Evolutionary conservation across 2,888 invertebrate genomes (phyloP).

Genomic region (Rhorus exstirpatorius): DNA sequence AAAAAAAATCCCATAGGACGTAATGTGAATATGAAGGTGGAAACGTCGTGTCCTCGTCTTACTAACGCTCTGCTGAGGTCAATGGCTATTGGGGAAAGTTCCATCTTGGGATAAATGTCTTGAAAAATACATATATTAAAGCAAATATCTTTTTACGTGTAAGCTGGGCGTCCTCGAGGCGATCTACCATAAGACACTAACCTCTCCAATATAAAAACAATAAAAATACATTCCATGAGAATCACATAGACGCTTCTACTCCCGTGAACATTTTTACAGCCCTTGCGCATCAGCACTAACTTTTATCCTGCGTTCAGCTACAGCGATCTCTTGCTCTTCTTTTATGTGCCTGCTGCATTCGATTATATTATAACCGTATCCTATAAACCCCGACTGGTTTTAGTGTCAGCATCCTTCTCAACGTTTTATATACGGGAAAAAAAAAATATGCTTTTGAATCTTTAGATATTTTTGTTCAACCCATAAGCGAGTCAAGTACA

Average conservation of each 20-base stretch:
- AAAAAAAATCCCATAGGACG: neutral
- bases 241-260: slow-evolving; percentile 14
- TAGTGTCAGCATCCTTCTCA: too few relatives aligned
- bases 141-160: slow-evolving; percentile 1
- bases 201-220: slow-evolving; percentile 11
- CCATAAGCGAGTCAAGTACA: too few relatives aligned
- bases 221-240: slow-evolving; percentile 12
- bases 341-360: slow-evolving; percentile 9
- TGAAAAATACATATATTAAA: slow-evolving; percentile 20
- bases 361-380: too few relatives aligned
- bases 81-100: slow-evolving; percentile 29
- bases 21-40: neutral
- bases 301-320: neutral
- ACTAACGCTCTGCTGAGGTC: neutral
- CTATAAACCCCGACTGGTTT: too few relatives aligned
- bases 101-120: slow-evolving; percentile 20
- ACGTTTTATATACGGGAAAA: neutral
- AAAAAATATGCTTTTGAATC: neutral
- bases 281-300: neutral
- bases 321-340: neutral
- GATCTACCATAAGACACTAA: slow-evolving; percentile 11
- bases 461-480: neutral
- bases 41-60: neutral
- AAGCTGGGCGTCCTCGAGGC: slow-evolving; percentile 31
- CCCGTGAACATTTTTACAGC: slow-evolving; percentile 37